These are phyloP conservation scores for Buathra laborator DNA, from an alignment of 2,888 invertebrate genomes.

Conservation along the genomic window DNA sequence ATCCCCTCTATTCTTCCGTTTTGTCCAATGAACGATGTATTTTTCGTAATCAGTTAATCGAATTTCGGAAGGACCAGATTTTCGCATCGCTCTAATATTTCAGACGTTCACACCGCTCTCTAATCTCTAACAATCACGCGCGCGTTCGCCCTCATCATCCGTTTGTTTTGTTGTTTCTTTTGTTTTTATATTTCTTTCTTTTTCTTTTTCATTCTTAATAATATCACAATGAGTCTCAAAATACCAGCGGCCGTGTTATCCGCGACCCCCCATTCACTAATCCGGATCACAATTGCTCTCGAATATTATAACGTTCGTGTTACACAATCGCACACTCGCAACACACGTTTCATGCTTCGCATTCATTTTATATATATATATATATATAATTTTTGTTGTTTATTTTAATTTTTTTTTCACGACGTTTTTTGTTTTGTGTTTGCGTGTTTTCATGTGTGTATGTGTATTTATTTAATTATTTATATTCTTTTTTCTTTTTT, in stretches of 20 bases:
- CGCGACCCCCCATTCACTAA: slow-evolving; percentile 69
- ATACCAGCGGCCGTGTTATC: slow-evolving; percentile 71
- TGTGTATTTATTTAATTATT: slow-evolving; percentile 21
- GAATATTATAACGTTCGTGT: slow-evolving; percentile 11
- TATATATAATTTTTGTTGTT: slow-evolving; percentile 5
- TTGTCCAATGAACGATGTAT: too few relatives aligned
- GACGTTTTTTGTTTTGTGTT: slow-evolving; percentile 23
- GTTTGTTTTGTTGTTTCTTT: slow-evolving; percentile 37
- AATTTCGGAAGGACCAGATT: background rate
- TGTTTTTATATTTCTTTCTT: slow-evolving; percentile 12
- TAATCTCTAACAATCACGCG: slow-evolving; percentile 33
- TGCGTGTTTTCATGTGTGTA: slow-evolving; percentile 36
- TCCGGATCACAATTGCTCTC: slow-evolving; percentile 59
- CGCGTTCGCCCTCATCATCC: slow-evolving; percentile 42
- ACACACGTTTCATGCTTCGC: slow-evolving; percentile 56
- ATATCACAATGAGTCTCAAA: slow-evolving; percentile 76
- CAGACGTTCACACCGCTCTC: slow-evolving; percentile 22
- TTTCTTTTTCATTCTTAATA: slow-evolving; percentile 63
- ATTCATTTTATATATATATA: slow-evolving; percentile 50
- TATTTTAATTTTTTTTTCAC: slow-evolving; percentile 38
- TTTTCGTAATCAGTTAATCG: background rate
- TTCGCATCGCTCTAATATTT: slow-evolving; percentile 14
- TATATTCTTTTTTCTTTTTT: slow-evolving; percentile 49
- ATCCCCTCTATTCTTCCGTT: too few relatives aligned
- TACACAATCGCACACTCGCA: slow-evolving; percentile 44